Base-by-base conservation (phyloP, 1,140 invertebrate genomes). In the Habropoda laboriosa region DNA sequence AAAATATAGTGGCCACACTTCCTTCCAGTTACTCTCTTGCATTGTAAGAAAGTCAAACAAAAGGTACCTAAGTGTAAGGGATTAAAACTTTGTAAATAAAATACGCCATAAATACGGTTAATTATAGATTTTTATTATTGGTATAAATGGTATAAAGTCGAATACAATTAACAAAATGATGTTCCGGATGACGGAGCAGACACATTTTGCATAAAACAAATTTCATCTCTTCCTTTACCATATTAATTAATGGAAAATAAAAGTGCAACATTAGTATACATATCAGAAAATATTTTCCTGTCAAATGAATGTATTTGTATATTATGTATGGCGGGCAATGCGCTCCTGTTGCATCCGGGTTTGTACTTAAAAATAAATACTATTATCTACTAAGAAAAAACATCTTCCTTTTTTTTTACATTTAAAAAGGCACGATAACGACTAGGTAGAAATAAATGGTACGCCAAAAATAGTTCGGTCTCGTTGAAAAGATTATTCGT, bases 71-170 rank as follows among this genome's bases (percentile, higher is more conserved):
- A 21, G 2, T 35, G 16, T 12, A 18, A 21, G 16, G 16, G 13
- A 58, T 8, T 27, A 58, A 12, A 60, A 13, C 12, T 40, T 21
- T 47, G 38, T 57, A 24, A 32, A 38, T 49, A 32, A 64, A n/a
- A 40, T 35, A 21, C 18, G 40, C 10, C 8, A 13, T 55, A 64
- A 2, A 16, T 45, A 76, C 27, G 45, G 66, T 83, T 86, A 86
- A 81, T 87, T 70, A 75, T 57, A 81, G 47, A 84, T 58, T 61
- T 86, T 86, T 86, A 77, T 83, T 85, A 77, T 66, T 85, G 35
- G 61, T 85, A 84, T 84, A 85, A 85, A 85, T 84, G 83, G 74
- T 84, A 85, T 81, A 84, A 84, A 73, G 72, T 63, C 74, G 72
- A 77, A 76, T 84, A 84, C 72, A 85, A 84, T 70, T 83, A 83